These are phyloP conservation scores for Drosophila equinoxialis DNA, from an alignment of 1,140 invertebrate genomes.

Conservation along the genomic window DNA sequence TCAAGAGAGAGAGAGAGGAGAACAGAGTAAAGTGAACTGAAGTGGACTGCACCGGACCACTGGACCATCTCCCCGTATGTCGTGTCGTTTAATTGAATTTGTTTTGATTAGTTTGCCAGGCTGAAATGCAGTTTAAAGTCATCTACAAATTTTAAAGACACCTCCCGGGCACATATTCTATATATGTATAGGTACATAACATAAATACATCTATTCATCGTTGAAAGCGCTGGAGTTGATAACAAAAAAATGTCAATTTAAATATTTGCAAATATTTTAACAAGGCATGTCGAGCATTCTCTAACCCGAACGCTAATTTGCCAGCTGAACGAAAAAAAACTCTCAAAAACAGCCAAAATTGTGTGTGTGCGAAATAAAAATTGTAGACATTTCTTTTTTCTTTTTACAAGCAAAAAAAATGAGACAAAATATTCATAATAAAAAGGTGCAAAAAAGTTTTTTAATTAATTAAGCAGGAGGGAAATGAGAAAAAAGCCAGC, in stretches of 20 bases:
- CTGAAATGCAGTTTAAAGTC: constrained; percentile 56
- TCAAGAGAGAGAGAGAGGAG: neutral
- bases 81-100: constrained; percentile 81
- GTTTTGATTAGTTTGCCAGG: constrained; percentile 74
- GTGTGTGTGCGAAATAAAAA: constrained; percentile 69
- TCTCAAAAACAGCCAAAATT: neutral
- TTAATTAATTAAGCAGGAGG: constrained; percentile 71
- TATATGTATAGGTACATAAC: constrained; percentile 45
- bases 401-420: constrained; percentile 25
- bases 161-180: constrained; percentile 42
- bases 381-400: constrained; percentile 57
- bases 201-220: constrained; percentile 17
- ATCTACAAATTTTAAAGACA: constrained; percentile 53
- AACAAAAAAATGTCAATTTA: constrained; percentile 78
- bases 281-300: constrained; percentile 47
- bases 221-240: no score
- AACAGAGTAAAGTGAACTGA: constrained; percentile 6
- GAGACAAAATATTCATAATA: constrained; percentile 17
- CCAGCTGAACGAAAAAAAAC: constrained; percentile 15
- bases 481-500: constrained; percentile 12
- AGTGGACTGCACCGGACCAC: constrained; percentile 8
- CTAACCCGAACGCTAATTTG: constrained; percentile 57
- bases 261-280: constrained; percentile 82
- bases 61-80: constrained; percentile 34
- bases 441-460: constrained; percentile 72